These are phyloP conservation scores for Martes martes DNA, from an alignment of 2,113 vertebrate species.

Conservation along the genomic window DNA sequence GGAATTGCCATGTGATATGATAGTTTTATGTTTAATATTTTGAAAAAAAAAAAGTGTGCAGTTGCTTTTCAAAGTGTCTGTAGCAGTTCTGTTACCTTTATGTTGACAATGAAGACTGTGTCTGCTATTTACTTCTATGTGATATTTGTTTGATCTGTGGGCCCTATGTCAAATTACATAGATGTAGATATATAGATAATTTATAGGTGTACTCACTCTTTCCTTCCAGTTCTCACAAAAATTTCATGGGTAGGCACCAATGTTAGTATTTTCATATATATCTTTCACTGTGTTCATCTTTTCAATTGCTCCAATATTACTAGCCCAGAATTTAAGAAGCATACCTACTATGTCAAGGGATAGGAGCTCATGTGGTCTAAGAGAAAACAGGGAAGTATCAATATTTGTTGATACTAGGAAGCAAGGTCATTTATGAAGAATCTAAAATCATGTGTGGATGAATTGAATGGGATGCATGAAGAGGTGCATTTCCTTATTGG, in stretches of 20 bases:
- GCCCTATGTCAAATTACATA: not conserved
- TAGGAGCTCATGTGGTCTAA: not conserved
- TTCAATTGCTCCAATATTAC: not conserved
- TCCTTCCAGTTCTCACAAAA: not conserved
- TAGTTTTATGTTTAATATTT: not conserved
- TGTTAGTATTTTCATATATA: not conserved
- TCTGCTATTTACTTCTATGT: not conserved
- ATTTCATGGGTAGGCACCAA: not conserved
- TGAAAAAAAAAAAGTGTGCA: not conserved
- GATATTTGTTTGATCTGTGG: not conserved
- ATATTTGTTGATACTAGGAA: not conserved
- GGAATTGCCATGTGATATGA: not conserved
- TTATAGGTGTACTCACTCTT: not conserved
- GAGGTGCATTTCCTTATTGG: not conserved
- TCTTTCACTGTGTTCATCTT: not conserved
- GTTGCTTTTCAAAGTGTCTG: not conserved
- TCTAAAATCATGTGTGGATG: not conserved
- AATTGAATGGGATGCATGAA: not conserved
- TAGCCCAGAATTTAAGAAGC: not conserved
- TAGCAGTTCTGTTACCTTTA: not conserved
- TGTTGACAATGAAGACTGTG: not conserved
- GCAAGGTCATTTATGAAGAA: not conserved
- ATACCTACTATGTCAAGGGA: not conserved
- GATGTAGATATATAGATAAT: not conserved
- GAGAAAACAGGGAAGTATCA: not conserved